Evolutionary conservation across 2,888 invertebrate species (phyloP).

Genomic region (Drosophila colorata): DNA sequence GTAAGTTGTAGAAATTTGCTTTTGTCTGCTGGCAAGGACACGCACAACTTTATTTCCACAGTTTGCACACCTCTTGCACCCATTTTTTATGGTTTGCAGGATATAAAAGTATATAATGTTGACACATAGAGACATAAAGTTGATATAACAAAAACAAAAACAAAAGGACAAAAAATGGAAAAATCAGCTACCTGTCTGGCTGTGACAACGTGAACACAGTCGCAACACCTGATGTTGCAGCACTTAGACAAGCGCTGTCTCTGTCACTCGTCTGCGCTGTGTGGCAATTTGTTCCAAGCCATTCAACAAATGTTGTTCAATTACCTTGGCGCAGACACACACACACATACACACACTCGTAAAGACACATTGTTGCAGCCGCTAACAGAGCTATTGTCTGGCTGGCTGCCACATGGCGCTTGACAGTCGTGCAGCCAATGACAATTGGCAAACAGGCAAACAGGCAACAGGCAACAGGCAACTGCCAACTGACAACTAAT

Average conservation of each 20-base stretch:
- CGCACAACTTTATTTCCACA: constrained; percentile 5
- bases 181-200: constrained; percentile 51
- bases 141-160: constrained; percentile 38
- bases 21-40: neutral
- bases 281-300: constrained; percentile 73
- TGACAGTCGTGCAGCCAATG: constrained; percentile 55
- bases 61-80: neutral
- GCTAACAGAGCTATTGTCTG: constrained; percentile 46
- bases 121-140: constrained; percentile 35
- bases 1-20: neutral
- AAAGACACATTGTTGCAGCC: constrained; percentile 38
- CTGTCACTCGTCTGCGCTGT: constrained; percentile 9
- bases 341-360: constrained; percentile 18
- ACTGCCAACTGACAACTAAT: constrained; percentile 37
- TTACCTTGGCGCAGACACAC: constrained; percentile 56
- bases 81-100: constrained; percentile 15
- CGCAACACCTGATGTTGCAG: constrained; percentile 42
- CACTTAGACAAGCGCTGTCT: constrained; percentile 3
- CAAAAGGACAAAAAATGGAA: neutral
- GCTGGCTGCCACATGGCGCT: constrained; percentile 58
- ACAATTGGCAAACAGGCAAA: constrained; percentile 47
- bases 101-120: constrained; percentile 16
- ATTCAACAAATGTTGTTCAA: constrained; percentile 82
- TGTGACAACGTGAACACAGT: constrained; percentile 36
- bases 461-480: constrained; percentile 41